phyloP scores from a whole-genome alignment of 2,113 vertebrate genomes.

The Oreochromis tanganicae region DNA sequence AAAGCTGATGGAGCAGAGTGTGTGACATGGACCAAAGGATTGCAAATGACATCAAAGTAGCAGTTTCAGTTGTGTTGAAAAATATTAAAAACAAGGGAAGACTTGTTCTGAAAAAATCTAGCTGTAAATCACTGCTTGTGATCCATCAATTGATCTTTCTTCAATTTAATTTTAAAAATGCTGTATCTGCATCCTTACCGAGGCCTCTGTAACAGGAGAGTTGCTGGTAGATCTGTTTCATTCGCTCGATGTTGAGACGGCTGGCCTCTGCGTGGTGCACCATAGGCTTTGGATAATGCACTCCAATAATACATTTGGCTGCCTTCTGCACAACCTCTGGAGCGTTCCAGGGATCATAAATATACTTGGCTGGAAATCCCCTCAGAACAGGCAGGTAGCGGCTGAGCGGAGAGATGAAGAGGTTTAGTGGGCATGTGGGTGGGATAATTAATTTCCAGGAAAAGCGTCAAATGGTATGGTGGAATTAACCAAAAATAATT shows the following conservation, averaged over 20 bases:
- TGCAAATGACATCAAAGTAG: background rate
- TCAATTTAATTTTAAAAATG: background rate
- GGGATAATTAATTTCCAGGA: background rate
- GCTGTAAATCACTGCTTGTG: background rate
- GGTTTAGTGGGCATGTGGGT: background rate
- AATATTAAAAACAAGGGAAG: background rate
- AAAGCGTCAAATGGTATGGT: background rate
- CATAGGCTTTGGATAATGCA: constrained; percentile 96
- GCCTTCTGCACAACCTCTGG: constrained; percentile 90
- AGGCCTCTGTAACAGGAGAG: constrained; percentile 93
- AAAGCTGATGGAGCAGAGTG: background rate
- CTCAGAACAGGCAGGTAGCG: constrained; percentile 91
- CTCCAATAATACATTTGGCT: constrained; percentile 90
- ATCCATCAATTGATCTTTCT: background rate
- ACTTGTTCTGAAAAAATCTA: background rate
- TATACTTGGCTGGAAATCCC: constrained; percentile 96
- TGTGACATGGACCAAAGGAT: background rate
- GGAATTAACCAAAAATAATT: background rate
- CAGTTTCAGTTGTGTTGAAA: background rate
- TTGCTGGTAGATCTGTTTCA: constrained; percentile 99
- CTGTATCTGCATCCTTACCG: constrained; percentile 64
- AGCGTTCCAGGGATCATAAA: constrained; percentile 97
- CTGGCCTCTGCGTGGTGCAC: constrained; percentile 93
- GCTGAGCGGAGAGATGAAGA: constrained; percentile 49
- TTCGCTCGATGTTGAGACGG: constrained; percentile 92